Evolutionary conservation across 2,113 vertebrate species (phyloP).

Genomic region (Platysteira castanea): DNA sequence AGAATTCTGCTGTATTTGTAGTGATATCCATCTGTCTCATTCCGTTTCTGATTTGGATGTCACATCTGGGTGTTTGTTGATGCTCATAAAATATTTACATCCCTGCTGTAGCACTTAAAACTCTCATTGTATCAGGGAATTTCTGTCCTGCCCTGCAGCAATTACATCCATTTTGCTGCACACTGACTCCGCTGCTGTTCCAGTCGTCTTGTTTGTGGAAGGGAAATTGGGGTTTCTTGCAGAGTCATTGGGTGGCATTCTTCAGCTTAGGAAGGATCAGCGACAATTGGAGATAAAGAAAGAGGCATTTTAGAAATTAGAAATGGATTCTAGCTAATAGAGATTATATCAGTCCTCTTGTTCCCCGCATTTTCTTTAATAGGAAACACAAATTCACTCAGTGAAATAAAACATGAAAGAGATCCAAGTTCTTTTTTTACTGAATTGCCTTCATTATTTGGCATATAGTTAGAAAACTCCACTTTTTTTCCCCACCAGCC

Average conservation of each 20-base stretch:
- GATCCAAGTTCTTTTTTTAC: neutral
- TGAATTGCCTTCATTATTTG: neutral
- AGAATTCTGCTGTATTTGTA: neutral
- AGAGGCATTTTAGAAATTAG: neutral
- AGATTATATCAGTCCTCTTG: neutral
- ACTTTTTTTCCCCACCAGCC: neutral
- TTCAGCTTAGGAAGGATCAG: neutral
- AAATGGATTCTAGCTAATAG: neutral
- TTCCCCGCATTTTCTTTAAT: neutral
- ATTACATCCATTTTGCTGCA: neutral
- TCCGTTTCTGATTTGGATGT: conserved; percentile 8
- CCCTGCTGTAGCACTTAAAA: conserved; percentile 30
- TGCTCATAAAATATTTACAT: conserved; percentile 59
- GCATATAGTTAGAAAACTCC: neutral
- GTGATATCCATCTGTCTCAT: neutral
- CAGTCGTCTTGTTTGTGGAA: neutral
- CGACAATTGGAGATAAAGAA: neutral
- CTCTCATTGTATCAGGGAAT: conserved; percentile 36
- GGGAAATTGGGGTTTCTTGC: neutral
- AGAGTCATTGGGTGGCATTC: neutral
- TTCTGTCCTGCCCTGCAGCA: conserved; percentile 44
- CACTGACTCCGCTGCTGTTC: neutral
- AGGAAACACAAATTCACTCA: neutral
- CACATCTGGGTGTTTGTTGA: neutral
- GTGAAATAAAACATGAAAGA: neutral